Evolutionary conservation across 1,140 invertebrate species (phyloP).

Genomic region (Chrysopa pallens): DNA sequence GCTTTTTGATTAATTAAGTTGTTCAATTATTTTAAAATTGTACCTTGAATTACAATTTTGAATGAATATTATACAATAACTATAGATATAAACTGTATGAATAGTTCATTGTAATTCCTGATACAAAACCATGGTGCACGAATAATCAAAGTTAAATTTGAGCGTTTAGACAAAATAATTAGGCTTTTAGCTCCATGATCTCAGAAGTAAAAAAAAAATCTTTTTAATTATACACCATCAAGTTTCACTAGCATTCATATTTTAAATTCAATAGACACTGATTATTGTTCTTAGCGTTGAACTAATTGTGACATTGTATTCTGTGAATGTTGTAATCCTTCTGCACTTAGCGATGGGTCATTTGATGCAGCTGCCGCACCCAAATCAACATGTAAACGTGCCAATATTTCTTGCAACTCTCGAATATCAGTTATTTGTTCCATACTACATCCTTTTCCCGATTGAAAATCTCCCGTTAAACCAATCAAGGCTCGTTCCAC

Average conservation of each 20-base stretch:
- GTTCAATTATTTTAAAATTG: too few relatives aligned
- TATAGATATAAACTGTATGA: too few relatives aligned
- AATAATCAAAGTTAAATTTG: too few relatives aligned
- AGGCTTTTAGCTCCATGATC: too few relatives aligned
- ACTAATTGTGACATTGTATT: conserved; percentile 68
- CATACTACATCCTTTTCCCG: conserved; percentile 80
- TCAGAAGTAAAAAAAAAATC: too few relatives aligned
- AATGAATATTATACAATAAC: too few relatives aligned
- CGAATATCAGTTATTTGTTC: conserved; percentile 92
- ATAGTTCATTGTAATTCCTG: too few relatives aligned
- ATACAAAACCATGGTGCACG: too few relatives aligned
- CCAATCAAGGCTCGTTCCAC: conserved; percentile 85
- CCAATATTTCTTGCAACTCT: conserved; percentile 85
- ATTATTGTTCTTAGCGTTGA: conserved; percentile 61
- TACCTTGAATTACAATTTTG: too few relatives aligned
- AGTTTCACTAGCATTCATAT: conserved; percentile 40
- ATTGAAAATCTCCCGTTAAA: conserved; percentile 82
- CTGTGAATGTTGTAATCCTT: conserved; percentile 35
- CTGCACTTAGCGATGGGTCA: conserved; percentile 32
- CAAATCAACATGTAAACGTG: conserved; percentile 78
- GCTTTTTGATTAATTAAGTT: too few relatives aligned
- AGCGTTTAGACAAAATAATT: too few relatives aligned
- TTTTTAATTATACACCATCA: neutral
- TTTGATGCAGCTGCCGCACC: conserved; percentile 39
- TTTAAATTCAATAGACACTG: conserved; percentile 69